Base-by-base conservation (phyloP, 2,113 vertebrate species). In the Pollimyrus isidori region DNA sequence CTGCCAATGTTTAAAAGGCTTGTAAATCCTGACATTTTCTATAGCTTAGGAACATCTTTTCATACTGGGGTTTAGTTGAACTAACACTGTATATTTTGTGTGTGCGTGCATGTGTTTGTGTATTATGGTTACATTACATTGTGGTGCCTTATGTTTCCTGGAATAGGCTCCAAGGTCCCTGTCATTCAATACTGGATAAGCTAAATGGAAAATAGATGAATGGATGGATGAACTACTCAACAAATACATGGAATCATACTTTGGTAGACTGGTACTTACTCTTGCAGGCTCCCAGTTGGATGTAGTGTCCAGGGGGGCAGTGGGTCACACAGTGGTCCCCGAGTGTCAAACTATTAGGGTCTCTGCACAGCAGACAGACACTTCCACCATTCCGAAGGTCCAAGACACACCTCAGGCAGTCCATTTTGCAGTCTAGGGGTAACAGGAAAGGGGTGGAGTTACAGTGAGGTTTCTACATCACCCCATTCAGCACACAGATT, bases 301-400 rank as follows among this genome's bases (percentile, higher is more conserved):
- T 3, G 0, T 96, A 96, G 94, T 94, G 93, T 9, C 96, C 97
- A 0, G 0, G 6, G 0, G 97, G 97, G 46, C 98, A 99, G 1
- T 45, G 52, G 0, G 96, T 90, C 42, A 97, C 53, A n/a, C 98
- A 99, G 94, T 1, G 95, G 84, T 98, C 97, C 9, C 94, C 95
- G 21, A 98, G 95, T 21, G 98, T 94, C 91, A 96, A 91, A 89
- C 94, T 92, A 3, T 91, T 94, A 17, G 90, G 2, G 0, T 90
- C 93, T 90, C 94, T 95, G 89, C 98, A 99, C 94, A 90, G 92
- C 45, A 99, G 94, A 76, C 98, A 99, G 3, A 97, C 2, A 1
- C 97, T 98, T 87, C 97, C 95, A 0, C 92, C 65, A 83, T 93
- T 91, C 56, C 88, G 88, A 85, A 97, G 96, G 94, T 97, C 92